phyloP scores from a whole-genome alignment of 2,888 invertebrate genomes.

The Diogma glabrata region DNA sequence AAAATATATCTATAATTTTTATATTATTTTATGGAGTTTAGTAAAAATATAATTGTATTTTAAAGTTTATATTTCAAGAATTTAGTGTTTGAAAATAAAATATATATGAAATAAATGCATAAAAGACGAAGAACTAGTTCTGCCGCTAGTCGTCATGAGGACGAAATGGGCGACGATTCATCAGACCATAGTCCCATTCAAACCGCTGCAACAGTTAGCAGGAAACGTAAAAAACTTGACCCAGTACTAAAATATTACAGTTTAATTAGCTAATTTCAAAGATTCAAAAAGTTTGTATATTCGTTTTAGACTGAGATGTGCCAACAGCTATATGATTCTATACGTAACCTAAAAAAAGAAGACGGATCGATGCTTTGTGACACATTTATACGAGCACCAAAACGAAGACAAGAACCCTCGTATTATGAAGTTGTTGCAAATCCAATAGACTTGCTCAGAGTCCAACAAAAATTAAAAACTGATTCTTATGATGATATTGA shows the following conservation, averaged over 20 bases:
- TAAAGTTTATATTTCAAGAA: too few relatives aligned
- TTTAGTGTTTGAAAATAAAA: too few relatives aligned
- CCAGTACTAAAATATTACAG: too few relatives aligned
- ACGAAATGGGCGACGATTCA: constrained; percentile 59
- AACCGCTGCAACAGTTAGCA: constrained; percentile 30
- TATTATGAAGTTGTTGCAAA: constrained; percentile 87
- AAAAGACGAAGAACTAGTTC: constrained; percentile 74
- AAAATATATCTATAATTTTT: too few relatives aligned
- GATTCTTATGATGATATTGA: constrained; percentile 94
- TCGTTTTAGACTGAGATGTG: constrained; percentile 61
- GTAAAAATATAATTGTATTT: too few relatives aligned
- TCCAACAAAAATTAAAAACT: constrained; percentile 93
- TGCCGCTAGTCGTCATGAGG: constrained; percentile 62
- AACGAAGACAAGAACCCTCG: constrained; percentile 80
- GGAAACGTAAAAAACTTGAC: constrained; percentile 62
- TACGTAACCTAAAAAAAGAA: constrained; percentile 82
- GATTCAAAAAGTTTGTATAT: constrained; percentile 14
- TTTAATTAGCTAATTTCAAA: too few relatives aligned
- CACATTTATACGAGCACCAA: constrained; percentile 88
- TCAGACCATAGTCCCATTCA: constrained; percentile 35
- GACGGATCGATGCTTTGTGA: constrained; percentile 87
- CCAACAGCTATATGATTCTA: constrained; percentile 85
- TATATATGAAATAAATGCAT: too few relatives aligned
- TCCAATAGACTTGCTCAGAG: constrained; percentile 85
- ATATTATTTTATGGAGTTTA: too few relatives aligned